phyloP scores from a whole-genome alignment of 2,113 vertebrate genomes.

The Aegotheles bennettii region DNA sequence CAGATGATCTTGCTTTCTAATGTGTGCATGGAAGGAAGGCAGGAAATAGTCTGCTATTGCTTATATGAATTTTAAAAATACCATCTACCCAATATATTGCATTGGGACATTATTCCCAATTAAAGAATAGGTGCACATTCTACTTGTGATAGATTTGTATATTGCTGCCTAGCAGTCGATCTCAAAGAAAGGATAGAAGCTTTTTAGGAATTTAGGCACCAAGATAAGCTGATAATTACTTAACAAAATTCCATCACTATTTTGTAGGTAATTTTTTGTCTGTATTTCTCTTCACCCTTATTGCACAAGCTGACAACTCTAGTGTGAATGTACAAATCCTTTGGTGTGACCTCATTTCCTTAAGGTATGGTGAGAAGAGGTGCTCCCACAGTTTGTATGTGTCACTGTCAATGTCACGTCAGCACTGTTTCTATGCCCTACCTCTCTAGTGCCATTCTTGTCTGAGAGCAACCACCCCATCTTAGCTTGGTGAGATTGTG shows the following conservation, averaged over 20 bases:
- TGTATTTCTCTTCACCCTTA: background rate
- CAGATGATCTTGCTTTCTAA: background rate
- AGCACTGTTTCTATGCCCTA: background rate
- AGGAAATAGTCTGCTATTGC: background rate
- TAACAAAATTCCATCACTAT: background rate
- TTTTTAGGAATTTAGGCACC: background rate
- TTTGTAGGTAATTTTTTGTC: background rate
- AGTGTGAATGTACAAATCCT: background rate
- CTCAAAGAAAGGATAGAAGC: background rate
- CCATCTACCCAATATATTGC: background rate
- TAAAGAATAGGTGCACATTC: background rate
- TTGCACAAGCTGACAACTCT: background rate
- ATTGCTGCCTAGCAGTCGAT: background rate
- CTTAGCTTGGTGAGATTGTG: background rate
- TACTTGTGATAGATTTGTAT: background rate
- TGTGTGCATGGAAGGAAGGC: background rate
- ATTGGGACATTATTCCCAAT: accelerated
- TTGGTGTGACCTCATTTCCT: background rate
- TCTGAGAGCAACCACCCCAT: background rate
- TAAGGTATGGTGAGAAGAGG: background rate
- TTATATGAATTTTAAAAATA: background rate
- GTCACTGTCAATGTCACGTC: background rate
- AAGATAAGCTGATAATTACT: background rate
- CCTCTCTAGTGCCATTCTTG: background rate
- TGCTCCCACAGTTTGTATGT: background rate